Evolutionary conservation across 2,113 vertebrate species (phyloP), one percentile per base, ranked within the genome.

Genomic region (Setophaga petechia): DNA sequence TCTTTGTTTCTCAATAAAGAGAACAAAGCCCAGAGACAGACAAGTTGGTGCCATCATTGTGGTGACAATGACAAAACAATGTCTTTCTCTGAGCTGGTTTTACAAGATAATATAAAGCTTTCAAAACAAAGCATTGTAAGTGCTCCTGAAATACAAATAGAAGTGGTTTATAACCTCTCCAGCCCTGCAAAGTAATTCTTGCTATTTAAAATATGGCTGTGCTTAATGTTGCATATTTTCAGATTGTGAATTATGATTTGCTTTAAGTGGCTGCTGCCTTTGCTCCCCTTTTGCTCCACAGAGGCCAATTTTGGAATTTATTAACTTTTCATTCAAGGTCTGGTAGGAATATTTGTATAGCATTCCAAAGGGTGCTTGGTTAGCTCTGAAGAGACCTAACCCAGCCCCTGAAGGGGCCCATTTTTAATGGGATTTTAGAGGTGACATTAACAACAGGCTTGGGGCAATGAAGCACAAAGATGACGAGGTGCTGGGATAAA

Each of bases 1-100:
- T 21, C 28, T 73, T 68, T 2, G 3, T 44, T 68, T 58, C 49
- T 83, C 25, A 15, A 1, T 12, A 35, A 72, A 37, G 17, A 58
- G 51, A 88, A 23, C n/a, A 89, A 87, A 69, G 20, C 41, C 27
- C 15, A 24, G 46, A 72, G 61, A 35, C 59, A 94, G 89, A 87
- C 47, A 92, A 57, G 52, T 19, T 25, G 74, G 62, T 85, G 90
- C 72, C 76, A 88, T 58, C 55, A 2, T 10, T 46, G 59, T 9
- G 67, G 71, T 49, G 93, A 92, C 83, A 73, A 47, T 61, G 75
- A 94, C 79, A 93, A 90, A 95, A 67, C 46, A 90, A 67, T 44
- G 33, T 35, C 25, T 67, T 68, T 84, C 57, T 20, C 78, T 49
- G 46, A 80, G 75, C 25, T 33, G 28, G 69, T 90, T 92, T 86